These are phyloP conservation scores for Psittacus erithacus DNA, from an alignment of 2,113 vertebrate species.

Conservation along the genomic window DNA sequence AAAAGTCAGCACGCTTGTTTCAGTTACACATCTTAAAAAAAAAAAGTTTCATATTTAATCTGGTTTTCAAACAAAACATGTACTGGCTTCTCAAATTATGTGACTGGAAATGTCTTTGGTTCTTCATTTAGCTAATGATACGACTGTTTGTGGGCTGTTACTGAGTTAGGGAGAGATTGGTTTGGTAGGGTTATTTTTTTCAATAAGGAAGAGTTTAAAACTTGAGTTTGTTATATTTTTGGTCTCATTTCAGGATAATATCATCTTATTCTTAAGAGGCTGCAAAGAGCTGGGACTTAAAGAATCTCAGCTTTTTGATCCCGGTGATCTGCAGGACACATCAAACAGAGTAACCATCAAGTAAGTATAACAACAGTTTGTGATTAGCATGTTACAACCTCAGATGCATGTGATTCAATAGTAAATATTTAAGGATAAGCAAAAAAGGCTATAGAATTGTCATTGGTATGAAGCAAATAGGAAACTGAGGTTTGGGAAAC, in stretches of 20 bases:
- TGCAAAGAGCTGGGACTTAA: slow-evolving; percentile 96
- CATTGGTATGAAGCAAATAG: neutral
- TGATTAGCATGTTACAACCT: neutral
- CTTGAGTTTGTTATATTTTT: neutral
- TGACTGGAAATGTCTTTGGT: neutral
- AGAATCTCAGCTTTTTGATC: slow-evolving; percentile 96
- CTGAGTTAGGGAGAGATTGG: neutral
- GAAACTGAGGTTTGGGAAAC: neutral
- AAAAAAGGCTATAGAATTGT: neutral
- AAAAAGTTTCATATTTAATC: neutral
- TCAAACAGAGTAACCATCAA: slow-evolving; percentile 84
- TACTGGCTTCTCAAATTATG: neutral
- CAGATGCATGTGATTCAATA: neutral
- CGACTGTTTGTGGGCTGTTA: neutral
- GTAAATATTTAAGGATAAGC: neutral
- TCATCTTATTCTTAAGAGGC: slow-evolving; percentile 91
- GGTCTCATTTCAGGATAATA: slow-evolving; percentile 86
- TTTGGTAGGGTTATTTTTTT: neutral
- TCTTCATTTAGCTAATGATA: neutral
- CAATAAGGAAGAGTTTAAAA: neutral
- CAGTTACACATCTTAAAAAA: neutral
- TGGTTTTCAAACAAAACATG: neutral
- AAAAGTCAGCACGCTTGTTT: neutral
- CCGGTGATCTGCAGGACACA: slow-evolving; percentile 92
- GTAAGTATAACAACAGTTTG: slow-evolving; percentile 78